phyloP scores from a whole-genome alignment of 2,888 invertebrate species.

The Sinodicranocentrus sp. region DNA sequence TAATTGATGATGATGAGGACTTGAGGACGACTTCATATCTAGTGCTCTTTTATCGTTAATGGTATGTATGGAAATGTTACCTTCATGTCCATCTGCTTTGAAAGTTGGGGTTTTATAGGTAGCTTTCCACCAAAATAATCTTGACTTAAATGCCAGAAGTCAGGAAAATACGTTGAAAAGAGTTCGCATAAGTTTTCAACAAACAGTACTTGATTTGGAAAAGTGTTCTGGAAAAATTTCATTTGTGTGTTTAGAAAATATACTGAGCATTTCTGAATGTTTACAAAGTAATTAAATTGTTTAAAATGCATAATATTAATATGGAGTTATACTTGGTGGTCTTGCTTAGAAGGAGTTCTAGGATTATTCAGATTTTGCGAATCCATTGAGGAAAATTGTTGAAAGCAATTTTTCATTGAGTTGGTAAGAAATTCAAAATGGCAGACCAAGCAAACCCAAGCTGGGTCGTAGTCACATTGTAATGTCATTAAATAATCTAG shows the following conservation, averaged over 20 bases:
- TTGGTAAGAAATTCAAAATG: slow-evolving; percentile 89
- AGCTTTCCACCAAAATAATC: slow-evolving; percentile 95
- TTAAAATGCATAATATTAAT: too few relatives aligned
- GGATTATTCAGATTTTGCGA: slow-evolving; percentile 66
- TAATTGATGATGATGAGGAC: too few relatives aligned
- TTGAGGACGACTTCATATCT: too few relatives aligned
- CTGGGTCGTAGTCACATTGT: slow-evolving; percentile 91
- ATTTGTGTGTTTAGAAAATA: not conserved
- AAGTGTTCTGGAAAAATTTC: slow-evolving; percentile 75
- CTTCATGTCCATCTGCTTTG: slow-evolving; percentile 88
- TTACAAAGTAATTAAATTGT: too few relatives aligned
- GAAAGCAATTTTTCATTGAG: slow-evolving; percentile 81
- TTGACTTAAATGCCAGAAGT: slow-evolving; percentile 97
- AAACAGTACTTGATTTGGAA: slow-evolving; percentile 86
- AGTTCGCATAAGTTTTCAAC: slow-evolving; percentile 89
- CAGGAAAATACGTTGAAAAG: slow-evolving; percentile 88
- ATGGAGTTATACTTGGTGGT: slow-evolving; percentile 58
- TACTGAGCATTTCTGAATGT: not conserved
- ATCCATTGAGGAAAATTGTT: slow-evolving; percentile 71
- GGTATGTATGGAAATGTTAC: slow-evolving; percentile 80
- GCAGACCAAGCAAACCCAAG: slow-evolving; percentile 95
- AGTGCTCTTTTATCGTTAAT: too few relatives aligned
- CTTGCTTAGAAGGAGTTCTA: slow-evolving; percentile 72
- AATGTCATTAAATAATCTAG: slow-evolving; percentile 84
- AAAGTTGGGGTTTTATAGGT: slow-evolving; percentile 85